Base-by-base conservation (phyloP, 2,797 vertebrate species). In the Gymnothorax javanicus region DNA sequence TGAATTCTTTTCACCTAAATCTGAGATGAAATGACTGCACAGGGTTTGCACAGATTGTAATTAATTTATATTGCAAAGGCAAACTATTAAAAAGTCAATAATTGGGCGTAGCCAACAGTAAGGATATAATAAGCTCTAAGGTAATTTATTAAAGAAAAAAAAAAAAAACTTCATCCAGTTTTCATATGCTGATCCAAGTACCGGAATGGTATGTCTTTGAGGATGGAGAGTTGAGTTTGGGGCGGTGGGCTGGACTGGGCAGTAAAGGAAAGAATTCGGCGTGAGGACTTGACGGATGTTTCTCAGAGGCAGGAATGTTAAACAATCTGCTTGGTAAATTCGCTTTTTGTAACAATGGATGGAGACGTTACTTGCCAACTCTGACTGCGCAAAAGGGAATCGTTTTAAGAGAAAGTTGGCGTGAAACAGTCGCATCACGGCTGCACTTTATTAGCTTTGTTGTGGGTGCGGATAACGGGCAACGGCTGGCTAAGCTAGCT, bases 151-250 rank as follows among this genome's bases (percentile, higher is more conserved):
- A 43, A 43, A 43, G 33, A 43, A 43, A 2, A 43, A 43, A 43
- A 43, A 43, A 43, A 43, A 43, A 43, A 43, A 43, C 33, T 1
- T 56, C 20, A 20, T 81, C 52, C 17, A 81, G n/a, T 43, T 52
- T 79, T 4, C 7, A 17, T 8, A 50, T 20, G 12, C 15, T n/a
- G 52, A 81, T 81, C 13, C 17, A 81, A 56, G 11, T 54, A 81
- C 77, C 56, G 23, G 54, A 81, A 81, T 81, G 77, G 54, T 81
- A 54, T 56, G 17, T 54, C 56, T 54, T 81, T 56, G 52, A 81
- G 77, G 52, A 81, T 81, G 77, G 77, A 81, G 77, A 81, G 17
- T 81, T 43, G 33, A 43, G 33, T 81, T 81, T 56, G 77, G 77
- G 77, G 56, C 33, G 33, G 33, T 43, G 33, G 33, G 33, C 33